A percentile compares a stretch with the other conserved stretches of the same genome.
Conservation (phyloP, 2,888 invertebrate genomes). For the Eupeodes latifasciatus region DNA sequence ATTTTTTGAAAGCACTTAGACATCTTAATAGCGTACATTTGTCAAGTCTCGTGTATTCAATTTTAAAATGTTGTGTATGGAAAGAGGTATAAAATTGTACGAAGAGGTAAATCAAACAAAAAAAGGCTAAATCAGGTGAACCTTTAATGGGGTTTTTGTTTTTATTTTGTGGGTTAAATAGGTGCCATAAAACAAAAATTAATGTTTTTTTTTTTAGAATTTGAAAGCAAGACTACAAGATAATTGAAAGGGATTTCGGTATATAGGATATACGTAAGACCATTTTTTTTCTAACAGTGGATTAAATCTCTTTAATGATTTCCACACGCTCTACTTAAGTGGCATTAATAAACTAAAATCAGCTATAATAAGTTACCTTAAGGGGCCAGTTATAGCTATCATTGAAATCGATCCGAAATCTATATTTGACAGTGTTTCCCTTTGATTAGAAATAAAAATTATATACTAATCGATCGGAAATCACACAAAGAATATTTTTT, state of each 20-base stretch:
- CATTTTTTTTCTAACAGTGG: too few species aligned
- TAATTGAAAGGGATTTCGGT: background rate
- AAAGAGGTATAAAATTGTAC: background rate
- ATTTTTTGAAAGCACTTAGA: background rate
- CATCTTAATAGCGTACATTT: background rate
- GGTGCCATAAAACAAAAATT: slow-evolving; percentile 6
- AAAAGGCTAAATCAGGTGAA: background rate
- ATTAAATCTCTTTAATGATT: too few species aligned
- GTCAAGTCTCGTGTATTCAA: slow-evolving; percentile 6
- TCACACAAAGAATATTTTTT: too few species aligned
- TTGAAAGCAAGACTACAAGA: background rate
- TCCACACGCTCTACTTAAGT: too few species aligned
- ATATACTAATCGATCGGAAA: too few species aligned
- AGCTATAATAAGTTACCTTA: too few species aligned
- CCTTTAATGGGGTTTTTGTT: background rate
- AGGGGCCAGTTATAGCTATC: too few species aligned
- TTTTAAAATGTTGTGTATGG: background rate
- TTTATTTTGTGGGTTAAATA: slow-evolving; percentile 13
- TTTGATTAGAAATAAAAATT: too few species aligned
- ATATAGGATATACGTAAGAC: too few species aligned
- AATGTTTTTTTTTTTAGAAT: background rate
- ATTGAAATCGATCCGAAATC: too few species aligned
- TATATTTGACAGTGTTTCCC: too few species aligned
- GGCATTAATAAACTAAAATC: too few species aligned
- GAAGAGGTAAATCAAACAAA: background rate